Conservation (phyloP, 2,113 vertebrate species). For the Oreamnos americanus region DNA sequence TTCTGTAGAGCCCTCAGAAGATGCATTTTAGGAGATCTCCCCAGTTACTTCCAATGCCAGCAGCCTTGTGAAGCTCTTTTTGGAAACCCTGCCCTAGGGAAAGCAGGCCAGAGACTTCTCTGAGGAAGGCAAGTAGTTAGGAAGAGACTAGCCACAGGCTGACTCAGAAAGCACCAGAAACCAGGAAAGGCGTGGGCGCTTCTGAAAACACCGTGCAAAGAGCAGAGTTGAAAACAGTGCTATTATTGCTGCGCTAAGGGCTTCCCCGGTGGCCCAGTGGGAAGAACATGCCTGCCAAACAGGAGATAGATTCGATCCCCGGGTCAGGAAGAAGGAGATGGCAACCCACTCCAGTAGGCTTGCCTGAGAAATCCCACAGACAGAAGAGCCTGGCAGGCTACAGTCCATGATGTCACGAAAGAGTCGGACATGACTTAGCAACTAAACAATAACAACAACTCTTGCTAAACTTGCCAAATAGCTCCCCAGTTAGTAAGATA, state of each 20-base stretch:
- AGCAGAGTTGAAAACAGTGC: neutral
- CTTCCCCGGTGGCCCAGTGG: neutral
- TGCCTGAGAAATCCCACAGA: neutral
- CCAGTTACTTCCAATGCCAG: neutral
- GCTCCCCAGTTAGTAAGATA: neutral
- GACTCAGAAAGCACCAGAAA: neutral
- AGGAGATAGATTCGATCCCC: neutral
- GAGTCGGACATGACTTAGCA: neutral
- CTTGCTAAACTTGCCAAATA: neutral
- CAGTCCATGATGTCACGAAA: neutral
- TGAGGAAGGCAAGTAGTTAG: neutral
- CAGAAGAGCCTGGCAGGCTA: neutral
- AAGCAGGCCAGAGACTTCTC: neutral
- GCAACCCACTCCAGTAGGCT: neutral
- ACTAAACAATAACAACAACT: neutral
- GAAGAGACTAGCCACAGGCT: neutral
- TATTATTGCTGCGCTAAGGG: neutral
- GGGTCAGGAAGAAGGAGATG: neutral
- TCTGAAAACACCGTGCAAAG: neutral
- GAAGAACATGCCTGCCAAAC: neutral
- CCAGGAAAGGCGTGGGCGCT: neutral
- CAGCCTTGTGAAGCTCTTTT: neutral
- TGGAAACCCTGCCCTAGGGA: neutral
- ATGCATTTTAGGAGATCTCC: neutral
- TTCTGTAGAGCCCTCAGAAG: neutral